Evolutionary conservation across 2,888 invertebrate genomes (phyloP).

Genomic region (Lithophane ornitopus): DNA sequence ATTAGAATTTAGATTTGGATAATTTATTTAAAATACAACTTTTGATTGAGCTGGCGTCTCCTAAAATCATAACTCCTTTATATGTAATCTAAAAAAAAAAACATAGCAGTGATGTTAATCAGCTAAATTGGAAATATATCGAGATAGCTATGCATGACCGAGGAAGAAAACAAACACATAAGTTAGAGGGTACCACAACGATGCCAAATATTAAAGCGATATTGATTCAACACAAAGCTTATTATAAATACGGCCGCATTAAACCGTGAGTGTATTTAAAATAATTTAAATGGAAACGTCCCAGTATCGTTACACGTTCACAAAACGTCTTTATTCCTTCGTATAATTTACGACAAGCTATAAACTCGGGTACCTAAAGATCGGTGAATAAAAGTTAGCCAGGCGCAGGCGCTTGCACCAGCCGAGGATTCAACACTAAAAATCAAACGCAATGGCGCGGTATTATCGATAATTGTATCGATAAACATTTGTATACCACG

Average conservation of each 20-base stretch:
- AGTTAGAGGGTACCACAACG: conserved; percentile 67
- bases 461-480: conserved; percentile 70
- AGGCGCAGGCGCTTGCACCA: conserved; percentile 78
- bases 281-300: conserved; percentile 88
- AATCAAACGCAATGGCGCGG: conserved; percentile 69
- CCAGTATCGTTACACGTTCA: conserved; percentile 78
- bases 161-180: conserved; percentile 63
- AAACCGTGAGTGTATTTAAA: conserved; percentile 82
- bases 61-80: conserved; percentile 25
- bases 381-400: conserved; percentile 85
- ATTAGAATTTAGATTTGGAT: conserved; percentile 43
- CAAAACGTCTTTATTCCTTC: conserved; percentile 88
- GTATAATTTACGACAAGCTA: conserved; percentile 84
- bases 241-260: conserved; percentile 79
- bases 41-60: conserved; percentile 39
- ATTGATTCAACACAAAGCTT: conserved; percentile 85
- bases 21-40: conserved; percentile 43
- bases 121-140: conserved; percentile 52
- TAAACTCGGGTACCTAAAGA: conserved; percentile 86
- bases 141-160: conserved; percentile 28
- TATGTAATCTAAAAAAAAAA: conserved; percentile 13
- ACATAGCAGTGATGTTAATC: conserved; percentile 56
- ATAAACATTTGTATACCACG: conserved; percentile 60
- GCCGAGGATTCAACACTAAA: conserved; percentile 77
- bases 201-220: conserved; percentile 75